These are phyloP conservation scores for Doris montereyensis DNA, from an alignment of 2,888 invertebrate species.

Conservation along the genomic window DNA sequence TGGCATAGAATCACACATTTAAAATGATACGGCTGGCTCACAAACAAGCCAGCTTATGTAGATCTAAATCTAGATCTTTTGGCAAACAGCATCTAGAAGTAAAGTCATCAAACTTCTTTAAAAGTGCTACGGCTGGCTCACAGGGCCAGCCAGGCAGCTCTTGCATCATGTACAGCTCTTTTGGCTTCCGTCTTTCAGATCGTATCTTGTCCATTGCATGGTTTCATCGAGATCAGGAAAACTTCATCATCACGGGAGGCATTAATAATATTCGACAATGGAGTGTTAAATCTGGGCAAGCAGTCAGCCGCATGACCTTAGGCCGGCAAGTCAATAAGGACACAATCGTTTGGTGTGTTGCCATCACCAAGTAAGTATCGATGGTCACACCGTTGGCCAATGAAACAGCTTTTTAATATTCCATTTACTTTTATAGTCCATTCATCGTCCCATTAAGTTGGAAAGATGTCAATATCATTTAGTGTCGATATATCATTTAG, in stretches of 20 bases:
- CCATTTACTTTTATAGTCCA: too few relatives aligned
- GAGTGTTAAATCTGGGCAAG: slow-evolving; percentile 88
- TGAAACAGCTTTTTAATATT: too few relatives aligned
- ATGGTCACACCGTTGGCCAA: too few relatives aligned
- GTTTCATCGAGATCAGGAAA: slow-evolving; percentile 79
- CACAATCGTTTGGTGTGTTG: slow-evolving; percentile 88
- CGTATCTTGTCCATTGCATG: slow-evolving; percentile 90
- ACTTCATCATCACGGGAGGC: slow-evolving; percentile 83
- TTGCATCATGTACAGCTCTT: not conserved
- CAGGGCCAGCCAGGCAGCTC: not conserved
- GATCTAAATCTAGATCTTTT: too few relatives aligned
- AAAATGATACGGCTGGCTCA: too few relatives aligned
- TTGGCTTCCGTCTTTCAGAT: slow-evolving; percentile 64
- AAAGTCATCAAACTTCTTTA: too few relatives aligned
- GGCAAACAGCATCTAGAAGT: too few relatives aligned
- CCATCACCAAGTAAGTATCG: slow-evolving; percentile 78
- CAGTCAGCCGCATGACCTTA: slow-evolving; percentile 85
- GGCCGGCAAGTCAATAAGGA: slow-evolving; percentile 79
- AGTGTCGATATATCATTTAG: too few relatives aligned
- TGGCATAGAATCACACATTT: too few relatives aligned
- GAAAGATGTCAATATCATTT: too few relatives aligned
- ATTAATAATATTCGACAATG: slow-evolving; percentile 88
- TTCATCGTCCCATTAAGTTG: too few relatives aligned
- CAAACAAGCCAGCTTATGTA: too few relatives aligned
- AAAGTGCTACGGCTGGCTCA: not conserved